phyloP scores from a whole-genome alignment of 2,797 vertebrate genomes.

The Cryptoblepharus egeriae region DNA sequence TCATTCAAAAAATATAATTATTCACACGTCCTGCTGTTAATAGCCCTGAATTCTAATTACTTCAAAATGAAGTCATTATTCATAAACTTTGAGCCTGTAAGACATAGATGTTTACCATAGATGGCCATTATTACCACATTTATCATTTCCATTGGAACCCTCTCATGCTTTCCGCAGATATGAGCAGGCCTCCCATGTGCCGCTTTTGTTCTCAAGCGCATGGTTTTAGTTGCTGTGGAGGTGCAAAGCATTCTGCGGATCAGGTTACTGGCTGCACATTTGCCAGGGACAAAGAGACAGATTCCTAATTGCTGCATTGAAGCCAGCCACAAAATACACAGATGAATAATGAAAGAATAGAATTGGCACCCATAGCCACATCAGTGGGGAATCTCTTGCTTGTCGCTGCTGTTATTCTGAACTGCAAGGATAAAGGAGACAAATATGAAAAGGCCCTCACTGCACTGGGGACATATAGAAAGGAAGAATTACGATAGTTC shows the following conservation, averaged over 20 bases:
- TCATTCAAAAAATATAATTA: conserved; percentile 80
- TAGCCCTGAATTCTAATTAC: conserved; percentile 78
- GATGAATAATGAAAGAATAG: conserved; percentile 38
- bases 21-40: conserved; percentile 77
- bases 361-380: conserved; percentile 10
- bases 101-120: conserved; percentile 66
- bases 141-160: conserved; percentile 39
- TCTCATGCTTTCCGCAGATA: conserved; percentile 58
- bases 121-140: conserved; percentile 60
- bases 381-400: conserved; percentile 6
- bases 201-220: conserved; percentile 46
- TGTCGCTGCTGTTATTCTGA: neutral
- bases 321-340: conserved; percentile 12
- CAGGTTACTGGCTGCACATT: neutral
- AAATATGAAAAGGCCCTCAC: neutral
- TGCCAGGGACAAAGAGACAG: conserved; percentile 29
- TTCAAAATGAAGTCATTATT: conserved; percentile 80
- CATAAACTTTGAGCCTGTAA: conserved; percentile 67
- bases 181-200: conserved; percentile 36
- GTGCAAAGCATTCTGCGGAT: neutral
- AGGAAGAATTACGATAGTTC: neutral
- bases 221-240: neutral
- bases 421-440: neutral
- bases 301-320: conserved; percentile 36
- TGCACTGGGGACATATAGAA: neutral